Base-by-base conservation (phyloP, 2,113 vertebrate genomes). In the Cephalopholis sonnerati region DNA sequence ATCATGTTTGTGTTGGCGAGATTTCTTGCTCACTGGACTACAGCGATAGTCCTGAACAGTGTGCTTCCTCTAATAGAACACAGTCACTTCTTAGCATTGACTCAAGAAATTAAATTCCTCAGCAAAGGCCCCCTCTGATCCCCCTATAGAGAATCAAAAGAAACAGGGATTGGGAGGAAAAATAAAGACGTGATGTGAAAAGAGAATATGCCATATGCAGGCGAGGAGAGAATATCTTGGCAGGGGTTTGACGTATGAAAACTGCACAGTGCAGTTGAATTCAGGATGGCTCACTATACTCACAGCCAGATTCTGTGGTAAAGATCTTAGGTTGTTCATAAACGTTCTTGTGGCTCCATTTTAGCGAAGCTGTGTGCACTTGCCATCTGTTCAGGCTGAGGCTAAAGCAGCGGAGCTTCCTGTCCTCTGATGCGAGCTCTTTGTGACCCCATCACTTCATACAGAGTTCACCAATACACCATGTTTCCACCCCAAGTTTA, bases 1-100 rank as follows among this genome's bases (percentile, higher is more conserved):
- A 92, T 94, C 90, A 13, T 85, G 85, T 89, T 90, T 90, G 76
- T 88, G 74, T 89, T 92, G 77, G 79, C 62, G 64, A 87, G 89
- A 84, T 82, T 89, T 84, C 87, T 70, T 71, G 69, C 84, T 89
- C 87, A 77, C 82, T 90, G 88, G 88, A 88, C 87, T 82, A 61
- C 69, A 67, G 77, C 53, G 54, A 85, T 79, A 85, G 84, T 82
- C 70, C 62, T 64, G 85, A 92, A 85, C 85, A 81, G 22, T 32
- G 65, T 54, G 81, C 74, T 65, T 75, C 74, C 61, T 83, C 76
- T 81, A 85, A 85, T 73, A 77, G 79, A 86, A 84, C 87, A 64
- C 75, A 87, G 51, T 75, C 77, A 61, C 67, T 80, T 74, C 69
- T 63, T 66, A 64, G 80, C 68, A 65, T 59, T 73, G 16, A 86